phyloP scores from a whole-genome alignment of 1,140 invertebrate genomes.

The Hesperophylax magnus region DNA sequence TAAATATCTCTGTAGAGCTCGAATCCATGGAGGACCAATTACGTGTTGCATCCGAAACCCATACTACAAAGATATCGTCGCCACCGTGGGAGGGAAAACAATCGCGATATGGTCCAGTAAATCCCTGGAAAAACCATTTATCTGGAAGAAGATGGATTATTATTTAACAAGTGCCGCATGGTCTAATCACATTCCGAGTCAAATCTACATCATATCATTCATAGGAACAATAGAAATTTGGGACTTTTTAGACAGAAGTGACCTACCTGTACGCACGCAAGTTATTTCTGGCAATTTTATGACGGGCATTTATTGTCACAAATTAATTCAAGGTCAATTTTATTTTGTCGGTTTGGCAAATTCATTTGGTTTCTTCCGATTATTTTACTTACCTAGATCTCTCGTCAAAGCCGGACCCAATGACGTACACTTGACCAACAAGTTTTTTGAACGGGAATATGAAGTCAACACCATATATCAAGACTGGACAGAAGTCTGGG shows the following conservation, averaged over 20 bases:
- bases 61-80: constrained; percentile 69
- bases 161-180: constrained; percentile 72
- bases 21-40: constrained; percentile 79
- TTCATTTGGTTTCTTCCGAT: constrained; percentile 74
- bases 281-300: constrained; percentile 64
- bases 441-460: constrained; percentile 64
- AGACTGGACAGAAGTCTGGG: constrained; percentile 65
- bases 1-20: constrained; percentile 66
- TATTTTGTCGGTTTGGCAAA: constrained; percentile 71
- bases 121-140: constrained; percentile 66
- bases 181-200: constrained; percentile 66
- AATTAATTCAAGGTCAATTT: constrained; percentile 66
- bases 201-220: constrained; percentile 68
- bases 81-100: constrained; percentile 73
- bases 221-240: constrained; percentile 74
- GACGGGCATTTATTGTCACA: constrained; percentile 71
- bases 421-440: constrained; percentile 60
- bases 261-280: constrained; percentile 66
- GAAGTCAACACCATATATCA: constrained; percentile 64
- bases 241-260: constrained; percentile 71
- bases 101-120: constrained; percentile 74
- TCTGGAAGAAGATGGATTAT: constrained; percentile 69
- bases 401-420: constrained; percentile 64
- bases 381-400: constrained; percentile 70
- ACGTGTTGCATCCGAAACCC: constrained; percentile 71